phyloP scores from a whole-genome alignment of 1,140 invertebrate genomes.

The Drosophila auraria region DNA sequence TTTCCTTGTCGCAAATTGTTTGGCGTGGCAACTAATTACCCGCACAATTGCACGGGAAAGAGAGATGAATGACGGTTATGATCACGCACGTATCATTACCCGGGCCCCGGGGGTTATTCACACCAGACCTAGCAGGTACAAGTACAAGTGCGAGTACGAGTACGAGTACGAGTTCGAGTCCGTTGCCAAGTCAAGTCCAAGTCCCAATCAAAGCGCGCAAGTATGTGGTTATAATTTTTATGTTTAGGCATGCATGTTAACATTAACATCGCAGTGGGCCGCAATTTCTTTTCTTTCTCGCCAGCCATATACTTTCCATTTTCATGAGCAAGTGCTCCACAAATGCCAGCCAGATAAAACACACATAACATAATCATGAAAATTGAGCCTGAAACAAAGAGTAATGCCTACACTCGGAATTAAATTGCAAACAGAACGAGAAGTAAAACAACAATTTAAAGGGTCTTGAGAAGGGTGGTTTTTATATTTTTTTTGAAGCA shows the following conservation, averaged over 20 bases:
- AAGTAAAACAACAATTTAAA: not conserved
- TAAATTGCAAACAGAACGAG: not conserved
- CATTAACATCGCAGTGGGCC: slow-evolving; percentile 58
- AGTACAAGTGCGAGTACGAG: too few species aligned
- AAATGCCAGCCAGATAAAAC: slow-evolving; percentile 58
- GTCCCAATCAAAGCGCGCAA: slow-evolving; percentile 22
- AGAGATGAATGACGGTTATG: slow-evolving; percentile 39
- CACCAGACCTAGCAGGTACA: slow-evolving; percentile 33
- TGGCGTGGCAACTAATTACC: slow-evolving; percentile 71
- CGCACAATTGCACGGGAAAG: slow-evolving; percentile 24
- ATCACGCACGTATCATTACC: slow-evolving; percentile 39
- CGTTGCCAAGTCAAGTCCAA: slow-evolving; percentile 12
- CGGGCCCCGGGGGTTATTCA: slow-evolving; percentile 37
- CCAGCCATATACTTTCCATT: slow-evolving; percentile 74
- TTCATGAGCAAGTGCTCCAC: slow-evolving; percentile 70
- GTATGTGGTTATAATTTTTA: slow-evolving; percentile 68
- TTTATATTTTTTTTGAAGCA: too few species aligned
- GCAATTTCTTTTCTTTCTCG: slow-evolving; percentile 74
- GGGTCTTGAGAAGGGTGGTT: not conserved
- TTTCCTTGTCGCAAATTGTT: slow-evolving; percentile 74
- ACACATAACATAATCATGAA: slow-evolving; percentile 57
- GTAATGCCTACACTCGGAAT: slow-evolving; percentile 22
- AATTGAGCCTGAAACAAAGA: slow-evolving; percentile 38
- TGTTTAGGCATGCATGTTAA: slow-evolving; percentile 80
- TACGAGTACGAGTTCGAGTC: slow-evolving; percentile 3